A percentile compares a stretch with the other conserved stretches of the same genome.
phyloP scores from a whole-genome alignment of 2,797 vertebrate genomes.

The Lerista edwardsae region DNA sequence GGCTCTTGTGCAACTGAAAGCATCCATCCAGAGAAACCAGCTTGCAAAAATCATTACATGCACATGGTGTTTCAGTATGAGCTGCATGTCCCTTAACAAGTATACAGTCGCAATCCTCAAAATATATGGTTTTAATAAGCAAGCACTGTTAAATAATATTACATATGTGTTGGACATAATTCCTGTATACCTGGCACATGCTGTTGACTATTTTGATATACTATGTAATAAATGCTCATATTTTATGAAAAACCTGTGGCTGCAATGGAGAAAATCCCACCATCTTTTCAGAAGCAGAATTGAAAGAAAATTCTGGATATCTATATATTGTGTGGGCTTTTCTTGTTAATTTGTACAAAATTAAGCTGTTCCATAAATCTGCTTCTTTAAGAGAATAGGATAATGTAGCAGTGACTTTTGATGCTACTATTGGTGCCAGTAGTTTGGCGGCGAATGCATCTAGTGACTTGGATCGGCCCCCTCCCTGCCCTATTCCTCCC shows the following conservation, averaged over 20 bases:
- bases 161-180: neutral
- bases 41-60: constrained; percentile 13
- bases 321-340: no score
- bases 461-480: no score
- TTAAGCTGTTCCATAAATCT: neutral
- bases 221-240: constrained; percentile 9
- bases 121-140: constrained; percentile 11
- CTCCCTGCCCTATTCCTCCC: no score
- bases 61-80: neutral
- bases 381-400: no score
- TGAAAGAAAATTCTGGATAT: neutral
- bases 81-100: neutral
- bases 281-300: neutral
- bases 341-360: no score
- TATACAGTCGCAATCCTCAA: constrained; percentile 5
- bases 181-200: neutral
- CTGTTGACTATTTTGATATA: constrained; percentile 2
- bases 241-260: neutral
- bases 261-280: neutral
- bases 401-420: no score
- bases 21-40: constrained; percentile 1
- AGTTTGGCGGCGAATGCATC: no score
- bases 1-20: neutral
- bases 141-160: neutral
- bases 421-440: no score